phyloP scores from a whole-genome alignment of 2,797 vertebrate genomes.

The Lepus townsendii region DNA sequence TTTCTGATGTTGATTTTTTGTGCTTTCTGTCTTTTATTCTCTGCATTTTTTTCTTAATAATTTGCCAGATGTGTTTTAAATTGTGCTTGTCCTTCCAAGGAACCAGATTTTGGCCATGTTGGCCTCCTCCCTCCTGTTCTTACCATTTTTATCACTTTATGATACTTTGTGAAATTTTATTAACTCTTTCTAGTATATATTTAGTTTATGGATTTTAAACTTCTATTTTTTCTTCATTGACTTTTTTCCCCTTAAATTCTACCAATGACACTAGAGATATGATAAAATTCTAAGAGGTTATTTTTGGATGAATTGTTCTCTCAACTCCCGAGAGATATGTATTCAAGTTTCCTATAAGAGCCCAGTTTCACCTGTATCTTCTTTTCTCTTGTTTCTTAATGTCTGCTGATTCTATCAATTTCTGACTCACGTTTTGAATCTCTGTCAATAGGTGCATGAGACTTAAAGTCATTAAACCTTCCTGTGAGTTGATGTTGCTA shows the following conservation, averaged over 20 bases:
- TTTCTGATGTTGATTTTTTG: not conserved
- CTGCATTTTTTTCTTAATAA: not conserved
- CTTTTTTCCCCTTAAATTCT: not conserved
- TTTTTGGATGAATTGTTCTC: not conserved
- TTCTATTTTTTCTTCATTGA: not conserved
- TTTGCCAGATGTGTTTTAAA: not conserved
- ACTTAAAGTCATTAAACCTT: not conserved
- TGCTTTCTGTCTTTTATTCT: not conserved
- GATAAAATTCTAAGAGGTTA: not conserved
- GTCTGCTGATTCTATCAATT: not conserved
- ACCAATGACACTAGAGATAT: not conserved
- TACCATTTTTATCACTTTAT: not conserved
- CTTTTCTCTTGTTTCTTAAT: not conserved
- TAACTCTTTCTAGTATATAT: not conserved
- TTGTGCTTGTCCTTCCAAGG: slow-evolving; percentile 1
- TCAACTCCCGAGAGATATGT: not conserved
- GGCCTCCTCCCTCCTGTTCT: not conserved
- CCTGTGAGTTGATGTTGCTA: not conserved
- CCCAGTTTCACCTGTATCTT: not conserved
- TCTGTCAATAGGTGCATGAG: not conserved
- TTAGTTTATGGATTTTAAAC: not conserved
- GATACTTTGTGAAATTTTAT: slow-evolving; percentile 19
- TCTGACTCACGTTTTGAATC: not conserved
- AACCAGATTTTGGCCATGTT: not conserved
- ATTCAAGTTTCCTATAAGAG: not conserved